Evolutionary conservation across 2,113 vertebrate genomes (phyloP).

Genomic region (Typhlomys cinereus): DNA sequence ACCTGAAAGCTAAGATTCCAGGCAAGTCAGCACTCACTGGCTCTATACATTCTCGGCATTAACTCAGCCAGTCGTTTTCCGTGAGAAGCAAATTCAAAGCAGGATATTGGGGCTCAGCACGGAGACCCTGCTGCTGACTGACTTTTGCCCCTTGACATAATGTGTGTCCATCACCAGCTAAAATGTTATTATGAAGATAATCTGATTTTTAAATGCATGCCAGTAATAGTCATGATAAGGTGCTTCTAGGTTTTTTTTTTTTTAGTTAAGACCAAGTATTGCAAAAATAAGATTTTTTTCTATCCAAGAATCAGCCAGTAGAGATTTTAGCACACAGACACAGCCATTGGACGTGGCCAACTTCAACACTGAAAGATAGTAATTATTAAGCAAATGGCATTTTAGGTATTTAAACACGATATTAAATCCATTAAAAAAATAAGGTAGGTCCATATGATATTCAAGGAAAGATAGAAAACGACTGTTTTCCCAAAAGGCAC

Average conservation of each 20-base stretch:
- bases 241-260: neutral
- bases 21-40: neutral
- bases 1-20: conserved; percentile 7
- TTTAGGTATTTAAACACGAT: neutral
- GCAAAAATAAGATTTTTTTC: neutral
- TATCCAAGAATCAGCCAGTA: neutral
- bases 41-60: neutral
- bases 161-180: neutral
- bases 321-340: neutral
- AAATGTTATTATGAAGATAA: conserved; percentile 38
- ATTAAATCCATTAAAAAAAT: neutral
- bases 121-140: neutral
- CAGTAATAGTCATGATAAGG: neutral
- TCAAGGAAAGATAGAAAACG: neutral
- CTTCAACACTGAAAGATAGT: neutral
- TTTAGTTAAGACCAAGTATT: neutral
- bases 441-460: neutral
- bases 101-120: neutral
- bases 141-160: conserved; percentile 1
- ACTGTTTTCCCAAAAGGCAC: neutral
- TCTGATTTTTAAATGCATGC: neutral
- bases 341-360: neutral
- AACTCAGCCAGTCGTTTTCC: neutral
- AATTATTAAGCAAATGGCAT: neutral
- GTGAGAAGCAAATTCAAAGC: neutral